A percentile compares a stretch with the other conserved stretches of the same genome.
Conservation (phyloP, 2,888 invertebrate species). For the Sinotaia quadrata region DNA sequence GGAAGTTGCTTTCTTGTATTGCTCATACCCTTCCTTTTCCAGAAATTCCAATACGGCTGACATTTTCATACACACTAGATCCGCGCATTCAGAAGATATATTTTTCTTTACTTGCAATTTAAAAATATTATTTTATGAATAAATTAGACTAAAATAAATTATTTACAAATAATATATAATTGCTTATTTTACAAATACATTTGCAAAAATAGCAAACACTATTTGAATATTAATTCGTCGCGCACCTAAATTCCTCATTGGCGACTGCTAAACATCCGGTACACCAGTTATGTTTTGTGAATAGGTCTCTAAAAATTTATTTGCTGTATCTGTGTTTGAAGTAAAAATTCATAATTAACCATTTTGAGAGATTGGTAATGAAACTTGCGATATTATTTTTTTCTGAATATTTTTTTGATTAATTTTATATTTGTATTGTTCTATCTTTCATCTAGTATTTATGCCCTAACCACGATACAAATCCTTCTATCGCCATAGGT, state of each 20-base stretch:
- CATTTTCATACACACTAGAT: conserved; percentile 38
- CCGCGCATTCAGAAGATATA: background rate
- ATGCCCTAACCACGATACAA: too few relatives aligned
- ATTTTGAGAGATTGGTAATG: too few relatives aligned
- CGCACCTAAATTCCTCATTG: conserved; percentile 19
- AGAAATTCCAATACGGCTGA: conserved; percentile 48
- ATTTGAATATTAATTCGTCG: background rate
- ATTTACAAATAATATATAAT: background rate
- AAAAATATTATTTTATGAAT: background rate
- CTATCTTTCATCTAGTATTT: too few relatives aligned
- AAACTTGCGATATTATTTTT: too few relatives aligned
- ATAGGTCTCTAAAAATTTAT: background rate
- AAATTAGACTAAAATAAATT: too few relatives aligned
- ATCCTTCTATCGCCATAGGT: too few relatives aligned
- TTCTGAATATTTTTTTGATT: too few relatives aligned
- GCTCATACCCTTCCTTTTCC: conserved; percentile 53
- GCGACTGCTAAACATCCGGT: conserved; percentile 27
- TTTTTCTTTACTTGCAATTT: background rate
- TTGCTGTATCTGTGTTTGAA: too few relatives aligned
- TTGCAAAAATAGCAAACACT: background rate
- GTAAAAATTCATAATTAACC: too few relatives aligned
- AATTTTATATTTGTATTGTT: too few relatives aligned
- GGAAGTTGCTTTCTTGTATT: conserved; percentile 56
- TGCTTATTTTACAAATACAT: background rate
- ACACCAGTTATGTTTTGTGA: too few relatives aligned